Base-by-base conservation (phyloP, 2,797 vertebrate species). In the Mormyrops attenuatus region DNA sequence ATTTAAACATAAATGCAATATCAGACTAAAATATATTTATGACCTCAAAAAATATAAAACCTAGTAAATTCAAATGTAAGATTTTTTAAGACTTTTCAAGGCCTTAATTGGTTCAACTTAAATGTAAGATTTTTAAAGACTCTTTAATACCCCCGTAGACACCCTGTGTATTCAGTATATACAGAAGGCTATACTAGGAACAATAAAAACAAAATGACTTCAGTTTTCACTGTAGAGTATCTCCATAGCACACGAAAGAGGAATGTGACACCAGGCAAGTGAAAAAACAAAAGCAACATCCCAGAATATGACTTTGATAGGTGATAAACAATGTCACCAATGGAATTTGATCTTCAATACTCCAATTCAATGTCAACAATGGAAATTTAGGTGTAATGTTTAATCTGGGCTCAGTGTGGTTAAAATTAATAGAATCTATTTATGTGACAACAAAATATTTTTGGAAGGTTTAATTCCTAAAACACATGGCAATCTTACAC, bases 401-500 rank as follows among this genome's bases (percentile, higher is more conserved):
- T 41, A 20, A 80, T 80, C 34, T 41, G 38, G 38, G 6, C 7
- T 20, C 5, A 44, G 38, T 9, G 7, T 80, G 38, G 15, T 44
- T 80, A 38, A 44, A 80, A 20, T 80, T 44, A 44, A 80, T 80
- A 20, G 73, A 80, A 80, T 20, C 38, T 80, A 44, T 17, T 41
- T 77, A 77, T 41, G 69, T 20, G 69, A 77, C 73, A 77, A 77
- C 69, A 80, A 80, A 69, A 69, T 69, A 69, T 69, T 69, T 26
- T 30, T 73, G 30, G 66, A 73, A 73, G 73, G 38, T 44, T 80
- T 80, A 44, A 80, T 44, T 80, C 73, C 73, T 41, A 44, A 80
- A 80, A n/a, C 73, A 80, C 73, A 80, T 44, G 73, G 15, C 73
- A 80, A 80, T 20, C 17, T 15, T 44, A 80, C 17, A 44, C 38